Evolutionary conservation across 1,140 invertebrate genomes (phyloP), one percentile per base, ranked within the genome.

Genomic region (Tetranychus cinnabarinus): DNA sequence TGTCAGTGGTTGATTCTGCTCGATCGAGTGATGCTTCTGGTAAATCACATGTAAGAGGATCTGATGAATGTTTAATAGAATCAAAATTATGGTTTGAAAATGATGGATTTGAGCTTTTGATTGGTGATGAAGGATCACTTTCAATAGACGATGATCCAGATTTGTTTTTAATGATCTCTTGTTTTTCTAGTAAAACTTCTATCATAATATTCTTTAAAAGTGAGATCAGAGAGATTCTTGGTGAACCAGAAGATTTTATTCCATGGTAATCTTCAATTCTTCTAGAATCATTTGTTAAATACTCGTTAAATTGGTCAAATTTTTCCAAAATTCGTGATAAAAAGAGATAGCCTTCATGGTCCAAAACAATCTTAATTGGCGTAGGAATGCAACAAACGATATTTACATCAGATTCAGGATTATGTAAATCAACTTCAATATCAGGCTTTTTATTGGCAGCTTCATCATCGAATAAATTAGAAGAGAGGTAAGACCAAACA

Each of bases 291-390:
- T 35, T 33, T 34, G 59, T 60, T 5, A 65, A 8, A 1, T 37
- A 45, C 8, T 31, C 31, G 6, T 33, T 35, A 47, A 65, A 65
- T 23, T 65, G 39, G 3, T 57, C 61, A 55, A 65, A 8, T 31
- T 58, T 36, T 52, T 62, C 61, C n/a, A 62, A 31, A n/a, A 63
- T 55, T 46, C 64, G 39, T 46, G 59, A 15, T 4, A 65, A 37
- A 42, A 59, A 62, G 7, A 62, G 36, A n/a, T 54, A 61, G 37
- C 57, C 52, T n/a, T 58, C 39, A n/a, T 65, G 61, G 10, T 63
- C 63, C 1, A 65, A 35, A n/a, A 58, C 31, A 55, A 62, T 42
- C 39, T 56, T 50, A 23, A 65, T 34, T 10, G 61, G 45, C 1
- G 45, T 31, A 23, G 45, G 35, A 37, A 65, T 56, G n/a, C 36